Base-by-base conservation (phyloP, 2,888 invertebrate genomes). In the Diarsia rubi region DNA sequence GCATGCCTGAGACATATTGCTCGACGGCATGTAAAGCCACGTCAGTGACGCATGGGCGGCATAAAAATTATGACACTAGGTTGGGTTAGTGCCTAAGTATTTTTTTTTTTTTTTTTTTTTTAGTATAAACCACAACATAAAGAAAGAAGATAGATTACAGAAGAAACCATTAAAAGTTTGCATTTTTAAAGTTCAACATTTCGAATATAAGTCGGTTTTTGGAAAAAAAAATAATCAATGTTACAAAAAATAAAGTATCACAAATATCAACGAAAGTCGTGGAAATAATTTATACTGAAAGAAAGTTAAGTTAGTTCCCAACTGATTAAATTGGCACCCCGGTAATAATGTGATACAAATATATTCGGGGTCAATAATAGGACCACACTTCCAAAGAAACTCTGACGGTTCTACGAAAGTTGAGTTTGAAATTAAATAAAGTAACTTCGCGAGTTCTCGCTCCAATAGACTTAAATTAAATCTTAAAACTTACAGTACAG, bases 341-440 rank as follows among this genome's bases (percentile, higher is more conserved):
- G 54, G 31, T 3, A 74, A 74, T 67, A 70, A 69, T 69, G 31
- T 47, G 37, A 70, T 52, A 75, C 65, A 75, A 81, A 81, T 79
- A 81, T 59, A 79, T 71, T 70, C 70, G 63, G 31, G 62, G 49
- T 81, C 52, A 76, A 60, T 70, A 81, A 69, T 37, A 60, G 14
- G 27, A 69, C 69, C 78, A 62, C 47, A 63, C 52, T 70, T 73
- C 67, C 73, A 67, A 78, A 69, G 69, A 64, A 78, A 82, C 0
- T 69, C 31, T 16, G 31, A 69, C 69, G 31, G 52, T 67, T 82
- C 54, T 45, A 24, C 27, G 74, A 44, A 74, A 78, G 67, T 82
- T 68, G 31, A 54, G 57, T 69, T 70, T 69, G 70, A 82, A 82
- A 81, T 82, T 82, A 64, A 74, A 70, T 78, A 78, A 82, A 81